A percentile compares a stretch with the other conserved stretches of the same genome.
Evolutionary conservation across 2,113 vertebrate species (phyloP).

Genomic region (Orientallactaga bullata): DNA sequence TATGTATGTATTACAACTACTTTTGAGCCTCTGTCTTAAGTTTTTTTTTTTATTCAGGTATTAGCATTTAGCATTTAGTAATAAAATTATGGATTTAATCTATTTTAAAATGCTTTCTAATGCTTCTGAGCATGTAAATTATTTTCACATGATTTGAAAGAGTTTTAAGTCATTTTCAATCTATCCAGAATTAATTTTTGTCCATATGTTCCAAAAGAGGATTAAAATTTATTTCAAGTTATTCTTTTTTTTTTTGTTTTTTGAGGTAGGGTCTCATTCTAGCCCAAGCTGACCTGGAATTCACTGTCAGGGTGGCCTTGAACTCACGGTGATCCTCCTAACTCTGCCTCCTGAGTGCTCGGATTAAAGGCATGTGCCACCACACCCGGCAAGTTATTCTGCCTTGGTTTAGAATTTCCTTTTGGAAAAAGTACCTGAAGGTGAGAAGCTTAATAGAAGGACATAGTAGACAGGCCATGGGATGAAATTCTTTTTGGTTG

Average conservation of each 20-base stretch:
- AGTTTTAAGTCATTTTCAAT: background rate
- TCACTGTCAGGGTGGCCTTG: too few relatives aligned
- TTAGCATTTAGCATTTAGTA: slow-evolving; percentile 3
- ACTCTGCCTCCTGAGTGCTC: too few relatives aligned
- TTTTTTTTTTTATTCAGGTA: background rate
- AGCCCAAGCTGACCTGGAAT: too few relatives aligned
- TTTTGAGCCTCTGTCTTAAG: background rate
- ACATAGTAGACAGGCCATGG: background rate
- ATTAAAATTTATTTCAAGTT: background rate
- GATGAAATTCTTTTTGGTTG: background rate
- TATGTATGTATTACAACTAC: background rate
- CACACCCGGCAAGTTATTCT: background rate
- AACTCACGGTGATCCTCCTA: too few relatives aligned
- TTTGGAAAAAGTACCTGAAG: slow-evolving; percentile 36
- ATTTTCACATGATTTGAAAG: slow-evolving; percentile 7
- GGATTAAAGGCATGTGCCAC: too few relatives aligned
- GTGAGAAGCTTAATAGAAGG: background rate
- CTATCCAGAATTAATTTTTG: slow-evolving; percentile 41
- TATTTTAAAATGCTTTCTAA: background rate
- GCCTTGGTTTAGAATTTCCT: slow-evolving; percentile 50
- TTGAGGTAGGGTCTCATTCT: too few relatives aligned
- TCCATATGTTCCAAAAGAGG: background rate
- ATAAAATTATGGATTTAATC: slow-evolving; percentile 13
- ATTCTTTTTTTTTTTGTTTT: background rate
- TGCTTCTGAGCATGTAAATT: background rate